Conservation (phyloP, 2,888 invertebrate species). For the Drosophila silvestris region DNA sequence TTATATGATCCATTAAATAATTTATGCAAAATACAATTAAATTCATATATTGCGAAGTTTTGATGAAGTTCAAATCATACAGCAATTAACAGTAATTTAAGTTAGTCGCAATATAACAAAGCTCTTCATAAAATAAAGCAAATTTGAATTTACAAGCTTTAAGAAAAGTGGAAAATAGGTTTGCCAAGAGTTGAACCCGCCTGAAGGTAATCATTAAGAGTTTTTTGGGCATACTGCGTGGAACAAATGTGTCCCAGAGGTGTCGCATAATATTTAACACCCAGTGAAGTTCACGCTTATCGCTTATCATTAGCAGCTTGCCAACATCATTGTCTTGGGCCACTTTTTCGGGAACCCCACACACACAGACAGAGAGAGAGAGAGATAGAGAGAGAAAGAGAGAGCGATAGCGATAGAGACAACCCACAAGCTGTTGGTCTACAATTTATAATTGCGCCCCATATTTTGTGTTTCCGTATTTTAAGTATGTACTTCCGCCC, state of each 20-base stretch:
- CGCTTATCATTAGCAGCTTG: conserved; percentile 63
- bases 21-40: neutral
- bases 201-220: conserved; percentile 35
- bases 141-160: conserved; percentile 2
- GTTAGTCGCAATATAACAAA: neutral
- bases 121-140: neutral
- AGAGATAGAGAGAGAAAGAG: neutral
- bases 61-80: neutral
- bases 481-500: conserved; percentile 38
- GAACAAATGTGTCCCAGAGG: conserved; percentile 62
- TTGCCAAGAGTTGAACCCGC: neutral
- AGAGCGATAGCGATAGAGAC: neutral
- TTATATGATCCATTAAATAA: neutral
- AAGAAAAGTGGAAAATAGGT: neutral
- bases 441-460: conserved; percentile 58
- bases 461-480: conserved; percentile 54
- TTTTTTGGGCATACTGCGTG: conserved; percentile 37
- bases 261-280: conserved; percentile 74
- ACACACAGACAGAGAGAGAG: neutral
- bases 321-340: conserved; percentile 25
- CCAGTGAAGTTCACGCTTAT: conserved; percentile 61
- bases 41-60: neutral
- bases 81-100: neutral
- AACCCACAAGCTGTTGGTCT: conserved; percentile 25
- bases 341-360: neutral